Base-by-base conservation (phyloP, 2,888 invertebrate species). In the Lobophora halterata region DNA sequence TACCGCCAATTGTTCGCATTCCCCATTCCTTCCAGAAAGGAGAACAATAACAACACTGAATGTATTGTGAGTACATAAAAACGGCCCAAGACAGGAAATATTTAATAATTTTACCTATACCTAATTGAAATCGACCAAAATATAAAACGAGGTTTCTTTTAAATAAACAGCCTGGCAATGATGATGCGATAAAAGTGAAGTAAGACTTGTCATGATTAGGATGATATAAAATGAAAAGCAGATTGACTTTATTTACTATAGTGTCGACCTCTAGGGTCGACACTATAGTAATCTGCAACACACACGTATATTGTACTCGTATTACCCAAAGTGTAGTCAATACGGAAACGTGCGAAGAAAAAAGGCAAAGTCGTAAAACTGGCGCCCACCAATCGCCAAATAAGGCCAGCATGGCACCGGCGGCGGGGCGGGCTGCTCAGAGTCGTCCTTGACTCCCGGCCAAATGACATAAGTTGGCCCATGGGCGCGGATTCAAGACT, bases 401-500 rank as follows among this genome's bases (percentile, higher is more conserved):
- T 85, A 86, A 83, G 87, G 87, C 75, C 77, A 66, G 75, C 78
- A 70, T 69, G 79, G 79, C 77, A 76, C 76, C 73, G 73, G n/a
- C n/a, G n/a, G n/a, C n/a, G n/a, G n/a, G 70, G 35, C 75, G 71
- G 65, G 78, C 76, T 71, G 74, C 61, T 68, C 71, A 67, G 60
- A 71, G 62, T 57, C 78, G 87, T 80, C 87, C 87, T 87, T 86
- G 87, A 87, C 80, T 82, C 80, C 79, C 78, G 65, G 83, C 87
- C 86, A 86, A 87, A 87, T 80, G 85, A 86, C 85, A 86, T 78
- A 85, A 85, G 82, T 83, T 83, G 77, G 85, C 76, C 85, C 79
- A 86, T 83, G 81, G 85, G 81, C 78, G 83, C 82, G 85, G 77
- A 80, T 66, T 82, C 78, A 79, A 76, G 70, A 70, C 79, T 76